These are phyloP conservation scores for Cryptophagus acutangulus DNA, from an alignment of 2,888 invertebrate genomes.

Conservation along the genomic window DNA sequence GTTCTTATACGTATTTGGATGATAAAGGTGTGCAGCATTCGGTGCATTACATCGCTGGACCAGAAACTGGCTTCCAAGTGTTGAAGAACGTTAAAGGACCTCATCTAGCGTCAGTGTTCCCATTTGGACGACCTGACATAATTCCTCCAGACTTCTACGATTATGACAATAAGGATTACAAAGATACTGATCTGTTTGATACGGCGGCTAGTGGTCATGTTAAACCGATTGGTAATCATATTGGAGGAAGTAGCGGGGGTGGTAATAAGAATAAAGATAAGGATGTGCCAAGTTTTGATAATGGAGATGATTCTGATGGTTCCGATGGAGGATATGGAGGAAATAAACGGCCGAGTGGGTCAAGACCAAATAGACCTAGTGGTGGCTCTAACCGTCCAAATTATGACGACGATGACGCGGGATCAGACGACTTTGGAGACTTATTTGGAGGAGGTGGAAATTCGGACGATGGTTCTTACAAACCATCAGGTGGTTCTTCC, in stretches of 20 bases:
- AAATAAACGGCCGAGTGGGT: too few relatives aligned
- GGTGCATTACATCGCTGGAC: conserved; percentile 74
- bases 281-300: conserved; percentile 13
- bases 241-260: conserved; percentile 15
- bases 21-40: conserved; percentile 73
- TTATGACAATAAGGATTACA: conserved; percentile 25
- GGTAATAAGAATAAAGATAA: too few relatives aligned
- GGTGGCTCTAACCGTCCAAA: conserved; percentile 11
- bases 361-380: conserved; percentile 13
- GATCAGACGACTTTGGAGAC: conserved; percentile 20
- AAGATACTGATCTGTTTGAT: conserved; percentile 38
- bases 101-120: conserved; percentile 58
- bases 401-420: conserved; percentile 13
- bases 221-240: conserved; percentile 13
- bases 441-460: conserved; percentile 21
- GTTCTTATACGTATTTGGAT: conserved; percentile 72
- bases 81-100: conserved; percentile 67
- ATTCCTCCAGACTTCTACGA: conserved; percentile 46
- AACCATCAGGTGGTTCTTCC: conserved; percentile 4
- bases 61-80: conserved; percentile 71
- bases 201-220: conserved; percentile 51
- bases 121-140: conserved; percentile 50
- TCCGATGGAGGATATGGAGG: too few relatives aligned
- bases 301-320: conserved; percentile 15
- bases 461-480: conserved; percentile 13